Conservation (phyloP, 1,140 invertebrate species). For the Cephus cinctus region DNA sequence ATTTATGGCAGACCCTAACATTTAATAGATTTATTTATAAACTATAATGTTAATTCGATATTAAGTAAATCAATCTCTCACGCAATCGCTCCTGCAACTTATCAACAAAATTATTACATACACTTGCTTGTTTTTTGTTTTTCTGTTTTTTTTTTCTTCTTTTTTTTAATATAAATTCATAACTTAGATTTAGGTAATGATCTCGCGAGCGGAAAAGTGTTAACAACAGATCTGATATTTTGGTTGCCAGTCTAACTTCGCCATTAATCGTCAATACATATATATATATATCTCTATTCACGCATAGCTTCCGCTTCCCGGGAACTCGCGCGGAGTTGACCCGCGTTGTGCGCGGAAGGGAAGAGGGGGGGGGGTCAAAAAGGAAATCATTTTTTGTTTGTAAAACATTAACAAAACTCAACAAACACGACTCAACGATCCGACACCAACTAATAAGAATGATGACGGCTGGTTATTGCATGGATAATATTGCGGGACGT, state of each 20-base stretch:
- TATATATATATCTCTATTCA: conserved; percentile 13
- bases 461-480: background rate
- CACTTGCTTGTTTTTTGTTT: conserved; percentile 21
- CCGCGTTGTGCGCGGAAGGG: too few species aligned
- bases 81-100: conserved; percentile 29
- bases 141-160: too few species aligned
- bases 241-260: too few species aligned
- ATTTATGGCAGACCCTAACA: conserved; percentile 42
- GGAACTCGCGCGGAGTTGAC: too few species aligned
- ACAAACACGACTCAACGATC: too few species aligned
- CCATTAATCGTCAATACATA: conserved; percentile 1
- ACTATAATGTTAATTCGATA: conserved; percentile 26
- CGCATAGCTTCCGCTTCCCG: too few species aligned
- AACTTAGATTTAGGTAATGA: conserved; percentile 35
- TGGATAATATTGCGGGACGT: too few species aligned
- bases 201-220: conserved; percentile 29
- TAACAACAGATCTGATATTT: conserved; percentile 32
- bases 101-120: conserved; percentile 30
- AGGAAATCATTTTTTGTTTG: too few species aligned
- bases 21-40: conserved; percentile 27
- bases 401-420: too few species aligned
- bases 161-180: too few species aligned
- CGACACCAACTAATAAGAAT: too few species aligned
- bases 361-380: too few species aligned
- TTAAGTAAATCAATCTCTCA: conserved; percentile 43